Evolutionary conservation across 2,113 vertebrate genomes (phyloP).

Genomic region (Lepus timidus): DNA sequence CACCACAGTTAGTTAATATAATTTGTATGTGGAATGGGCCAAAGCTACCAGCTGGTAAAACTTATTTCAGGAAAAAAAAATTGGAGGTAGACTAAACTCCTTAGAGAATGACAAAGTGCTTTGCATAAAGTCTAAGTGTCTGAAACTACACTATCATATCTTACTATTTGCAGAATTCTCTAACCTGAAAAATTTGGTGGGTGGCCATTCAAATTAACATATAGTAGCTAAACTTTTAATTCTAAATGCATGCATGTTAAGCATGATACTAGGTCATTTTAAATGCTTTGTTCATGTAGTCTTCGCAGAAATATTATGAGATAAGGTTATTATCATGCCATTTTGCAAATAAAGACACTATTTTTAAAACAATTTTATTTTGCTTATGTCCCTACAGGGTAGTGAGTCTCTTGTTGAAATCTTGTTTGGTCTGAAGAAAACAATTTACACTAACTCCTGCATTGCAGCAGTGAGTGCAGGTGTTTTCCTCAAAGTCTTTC

Average conservation of each 20-base stretch:
- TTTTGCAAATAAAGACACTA: not conserved
- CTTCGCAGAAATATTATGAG: not conserved
- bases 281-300: not conserved
- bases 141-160: not conserved
- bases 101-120: not conserved
- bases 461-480: not conserved
- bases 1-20: not conserved
- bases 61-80: not conserved
- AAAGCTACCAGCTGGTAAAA: not conserved
- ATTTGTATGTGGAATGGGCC: not conserved
- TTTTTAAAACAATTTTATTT: slow-evolving; percentile 11
- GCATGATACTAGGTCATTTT: not conserved
- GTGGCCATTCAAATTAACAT: not conserved
- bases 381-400: not conserved
- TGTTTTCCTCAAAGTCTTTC: not conserved
- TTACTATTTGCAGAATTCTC: not conserved
- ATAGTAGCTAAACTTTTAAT: not conserved
- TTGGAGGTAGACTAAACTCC: not conserved
- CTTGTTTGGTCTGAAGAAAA: not conserved
- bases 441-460: not conserved
- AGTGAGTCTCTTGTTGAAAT: not conserved
- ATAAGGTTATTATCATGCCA: not conserved
- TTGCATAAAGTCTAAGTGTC: not conserved
- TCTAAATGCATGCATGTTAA: not conserved
- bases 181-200: not conserved